phyloP scores from a whole-genome alignment of 2,797 vertebrate species.

The Apodemus agrarius region DNA sequence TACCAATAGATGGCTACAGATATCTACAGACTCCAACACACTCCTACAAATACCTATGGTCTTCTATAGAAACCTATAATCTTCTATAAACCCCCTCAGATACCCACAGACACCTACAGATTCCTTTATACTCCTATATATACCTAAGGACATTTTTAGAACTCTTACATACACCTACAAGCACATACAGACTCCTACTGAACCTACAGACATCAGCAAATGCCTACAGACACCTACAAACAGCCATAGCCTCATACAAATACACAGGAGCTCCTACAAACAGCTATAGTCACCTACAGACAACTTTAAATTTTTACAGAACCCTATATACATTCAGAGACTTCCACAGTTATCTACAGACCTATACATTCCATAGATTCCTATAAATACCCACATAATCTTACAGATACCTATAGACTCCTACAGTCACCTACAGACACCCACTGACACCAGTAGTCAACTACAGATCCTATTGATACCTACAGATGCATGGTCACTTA shows the following conservation, averaged over 20 bases:
- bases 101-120: too few relatives aligned
- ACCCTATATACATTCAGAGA: background rate
- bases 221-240: background rate
- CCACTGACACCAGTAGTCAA: too few relatives aligned
- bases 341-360: background rate
- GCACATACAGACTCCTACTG: background rate
- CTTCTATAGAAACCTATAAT: background rate
- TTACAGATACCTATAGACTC: background rate
- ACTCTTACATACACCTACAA: background rate
- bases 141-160: too few relatives aligned
- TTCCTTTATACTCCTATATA: too few relatives aligned
- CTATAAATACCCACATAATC: background rate
- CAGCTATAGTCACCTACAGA: background rate
- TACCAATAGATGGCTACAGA: too few relatives aligned
- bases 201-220: background rate
- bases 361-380: background rate
- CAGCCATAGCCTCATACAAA: background rate
- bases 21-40: background rate
- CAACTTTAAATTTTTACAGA: background rate
- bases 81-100: background rate
- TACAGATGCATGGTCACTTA: background rate
- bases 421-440: background rate
- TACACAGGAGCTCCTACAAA: background rate
- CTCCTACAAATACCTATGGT: background rate
- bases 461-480: background rate